phyloP scores from a whole-genome alignment of 2,113 vertebrate genomes.

The Panthera leo region DNA sequence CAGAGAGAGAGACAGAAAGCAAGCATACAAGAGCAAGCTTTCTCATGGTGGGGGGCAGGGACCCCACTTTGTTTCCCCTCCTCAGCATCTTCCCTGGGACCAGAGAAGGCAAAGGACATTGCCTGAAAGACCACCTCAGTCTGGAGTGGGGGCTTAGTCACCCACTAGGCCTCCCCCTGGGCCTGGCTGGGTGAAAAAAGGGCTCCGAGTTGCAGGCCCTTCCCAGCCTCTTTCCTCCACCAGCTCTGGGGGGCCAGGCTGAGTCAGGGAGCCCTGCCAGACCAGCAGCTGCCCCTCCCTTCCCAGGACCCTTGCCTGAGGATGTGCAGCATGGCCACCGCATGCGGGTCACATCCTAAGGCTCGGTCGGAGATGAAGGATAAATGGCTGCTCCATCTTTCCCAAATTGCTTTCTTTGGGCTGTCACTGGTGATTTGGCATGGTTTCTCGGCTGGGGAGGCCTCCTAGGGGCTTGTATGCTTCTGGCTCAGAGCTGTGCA shows the following conservation, averaged over 20 bases:
- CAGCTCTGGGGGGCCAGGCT: background rate
- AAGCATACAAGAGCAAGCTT: background rate
- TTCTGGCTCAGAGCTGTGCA: constrained; percentile 45
- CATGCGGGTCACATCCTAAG: constrained; percentile 69
- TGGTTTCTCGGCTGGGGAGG: constrained; percentile 67
- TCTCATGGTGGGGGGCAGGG: background rate
- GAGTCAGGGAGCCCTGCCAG: background rate
- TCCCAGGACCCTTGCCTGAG: constrained; percentile 25
- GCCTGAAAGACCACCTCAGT: background rate
- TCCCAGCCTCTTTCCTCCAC: background rate
- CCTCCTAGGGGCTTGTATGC: constrained; percentile 69
- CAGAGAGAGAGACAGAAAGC: background rate
- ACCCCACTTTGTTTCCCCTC: background rate
- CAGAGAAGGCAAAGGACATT: background rate
- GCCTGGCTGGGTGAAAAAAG: background rate
- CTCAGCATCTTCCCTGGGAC: background rate
- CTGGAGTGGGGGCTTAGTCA: background rate
- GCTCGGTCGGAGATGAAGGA: constrained; percentile 75
- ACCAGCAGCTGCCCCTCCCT: constrained; percentile 32
- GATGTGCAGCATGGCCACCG: constrained; percentile 43
- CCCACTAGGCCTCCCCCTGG: background rate
- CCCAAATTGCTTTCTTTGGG: constrained; percentile 79
- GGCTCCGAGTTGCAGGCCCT: background rate
- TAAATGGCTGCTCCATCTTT: constrained; percentile 77
- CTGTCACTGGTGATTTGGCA: constrained; percentile 76